phyloP scores from a whole-genome alignment of 1,140 invertebrate genomes.

The Zaprionus kolodkinae region DNA sequence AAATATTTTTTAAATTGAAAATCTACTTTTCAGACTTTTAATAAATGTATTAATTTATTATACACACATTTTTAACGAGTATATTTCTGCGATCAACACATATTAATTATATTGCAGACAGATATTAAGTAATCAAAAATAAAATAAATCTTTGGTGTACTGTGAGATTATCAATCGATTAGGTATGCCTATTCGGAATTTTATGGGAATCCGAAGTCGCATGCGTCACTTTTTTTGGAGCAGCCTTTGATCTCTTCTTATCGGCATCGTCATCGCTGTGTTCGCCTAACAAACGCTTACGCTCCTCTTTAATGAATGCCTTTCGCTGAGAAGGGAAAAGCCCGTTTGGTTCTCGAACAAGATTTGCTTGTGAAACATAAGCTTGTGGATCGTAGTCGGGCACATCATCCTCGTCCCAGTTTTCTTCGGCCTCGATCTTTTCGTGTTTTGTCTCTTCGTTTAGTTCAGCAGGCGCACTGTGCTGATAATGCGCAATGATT shows the following conservation, averaged over 20 bases:
- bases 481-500: constrained; percentile 66
- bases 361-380: constrained; percentile 56
- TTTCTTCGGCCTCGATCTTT: constrained; percentile 64
- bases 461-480: constrained; percentile 39
- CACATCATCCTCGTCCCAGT: constrained; percentile 64
- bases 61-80: background rate
- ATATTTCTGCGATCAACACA: background rate
- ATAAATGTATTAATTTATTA: background rate
- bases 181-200: background rate
- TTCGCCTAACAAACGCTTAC: constrained; percentile 47
- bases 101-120: background rate
- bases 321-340: constrained; percentile 62
- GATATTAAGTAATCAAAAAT: background rate
- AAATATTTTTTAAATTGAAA: too few species aligned
- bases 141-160: constrained; percentile 2
- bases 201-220: constrained; percentile 21
- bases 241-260: background rate
- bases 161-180: background rate
- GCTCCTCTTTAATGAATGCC: constrained; percentile 62
- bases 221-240: background rate
- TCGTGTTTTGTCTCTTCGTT: constrained; percentile 52
- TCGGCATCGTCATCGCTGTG: constrained; percentile 29
- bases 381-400: constrained; percentile 60
- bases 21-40: too few species aligned
- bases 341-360: constrained; percentile 58